Base-by-base conservation (phyloP, 2,797 vertebrate genomes). In the Selene dorsalis region DNA sequence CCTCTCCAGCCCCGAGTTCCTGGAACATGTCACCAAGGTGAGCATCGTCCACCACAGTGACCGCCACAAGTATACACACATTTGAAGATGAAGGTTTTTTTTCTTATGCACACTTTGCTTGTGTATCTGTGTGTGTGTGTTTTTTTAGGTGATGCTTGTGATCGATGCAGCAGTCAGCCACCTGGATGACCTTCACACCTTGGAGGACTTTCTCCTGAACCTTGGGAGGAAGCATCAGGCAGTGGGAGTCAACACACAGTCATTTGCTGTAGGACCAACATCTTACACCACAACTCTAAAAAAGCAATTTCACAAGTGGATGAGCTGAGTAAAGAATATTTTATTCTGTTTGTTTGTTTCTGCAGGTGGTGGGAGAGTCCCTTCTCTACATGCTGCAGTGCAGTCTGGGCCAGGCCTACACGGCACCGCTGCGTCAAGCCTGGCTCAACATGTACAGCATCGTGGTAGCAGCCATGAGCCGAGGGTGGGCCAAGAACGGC, bases 21-120 rank as follows among this genome's bases (percentile, higher is more conserved):
- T 97, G 92, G 97, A 97, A 61, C 97, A 99, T 87, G 94, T 99
- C 90, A 96, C 95, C 71, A 98, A 98, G 96, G 97, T 99, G 91
- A 96, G 96, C 77, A 30, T 43, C 0, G 12, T 61, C n/a, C 58
- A 13, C 66, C 53, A 4, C 79, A 41, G 26, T 35, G 56, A 73
- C 79, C 24, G 18, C 69, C 20, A 38, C 63, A 50, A 30, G 24
- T 55, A 55, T 4, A 61, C 66, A 63, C 8, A 75, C 30, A 35
- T 7, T 35, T 28, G 4, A 22, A 71, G 20, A 32, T 38, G 26
- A 22, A 0, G 17, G 14, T 56, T 56, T 16, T 38, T 58, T 66
- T 5, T n/a, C 24, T 53, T 18, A 32, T 64, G 52, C 30, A 62
- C 45, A 18, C 47, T 69, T 69, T 60, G n/a, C 63, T 30, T 35